Conservation (phyloP, 2,888 invertebrate genomes). For the Rhogogaster chlorosoma region DNA sequence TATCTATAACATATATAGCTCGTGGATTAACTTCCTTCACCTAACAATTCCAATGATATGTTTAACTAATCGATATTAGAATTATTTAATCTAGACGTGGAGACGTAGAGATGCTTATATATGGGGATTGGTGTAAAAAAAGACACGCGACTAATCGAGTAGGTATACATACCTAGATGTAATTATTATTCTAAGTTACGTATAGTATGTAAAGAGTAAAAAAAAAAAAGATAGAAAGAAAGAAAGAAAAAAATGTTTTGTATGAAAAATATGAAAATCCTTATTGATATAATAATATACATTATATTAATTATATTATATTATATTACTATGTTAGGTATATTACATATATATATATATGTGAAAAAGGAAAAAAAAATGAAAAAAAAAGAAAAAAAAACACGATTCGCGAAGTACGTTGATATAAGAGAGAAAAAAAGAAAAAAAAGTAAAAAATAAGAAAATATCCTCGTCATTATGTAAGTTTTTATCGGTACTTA, state of each 20-base stretch:
- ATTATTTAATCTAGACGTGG: not conserved
- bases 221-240: not conserved
- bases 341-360: no score
- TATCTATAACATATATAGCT: no score
- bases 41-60: not conserved
- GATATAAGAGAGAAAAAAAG: not conserved
- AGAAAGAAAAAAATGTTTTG: not conserved
- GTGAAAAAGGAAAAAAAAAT: not conserved
- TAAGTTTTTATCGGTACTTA: slow-evolving; percentile 31
- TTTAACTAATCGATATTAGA: not conserved
- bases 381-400: no score
- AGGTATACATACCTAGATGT: not conserved
- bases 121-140: not conserved
- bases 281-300: not conserved
- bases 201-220: not conserved
- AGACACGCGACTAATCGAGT: not conserved
- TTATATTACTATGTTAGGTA: no score
- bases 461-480: not conserved
- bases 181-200: not conserved
- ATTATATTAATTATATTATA: not conserved
- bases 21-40: not conserved
- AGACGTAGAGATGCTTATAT: not conserved
- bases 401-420: not conserved
- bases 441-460: not conserved
- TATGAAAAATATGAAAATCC: slow-evolving; percentile 26